phyloP scores from a whole-genome alignment of 1,140 invertebrate species.

The Psix sp. region DNA sequence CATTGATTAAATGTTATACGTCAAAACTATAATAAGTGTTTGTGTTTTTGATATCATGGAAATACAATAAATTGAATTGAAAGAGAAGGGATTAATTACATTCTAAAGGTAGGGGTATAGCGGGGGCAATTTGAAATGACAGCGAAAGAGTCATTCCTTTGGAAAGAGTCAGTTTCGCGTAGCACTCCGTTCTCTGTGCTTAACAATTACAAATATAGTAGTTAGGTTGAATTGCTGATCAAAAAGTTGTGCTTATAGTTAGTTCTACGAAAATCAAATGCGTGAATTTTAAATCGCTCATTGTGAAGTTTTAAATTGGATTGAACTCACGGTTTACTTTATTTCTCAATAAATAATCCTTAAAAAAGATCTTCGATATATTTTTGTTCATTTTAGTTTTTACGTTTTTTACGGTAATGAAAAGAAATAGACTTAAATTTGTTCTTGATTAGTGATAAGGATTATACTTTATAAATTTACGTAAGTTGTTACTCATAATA shows the following conservation, averaged over 20 bases:
- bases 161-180: slow-evolving; percentile 65
- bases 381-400: neutral
- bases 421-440: slow-evolving; percentile 43
- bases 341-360: no score
- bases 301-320: neutral
- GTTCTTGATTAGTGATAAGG: slow-evolving; percentile 7
- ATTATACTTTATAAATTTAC: neutral
- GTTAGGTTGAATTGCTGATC: neutral
- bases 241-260: neutral
- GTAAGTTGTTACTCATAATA: slow-evolving; percentile 19
- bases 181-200: slow-evolving; percentile 47
- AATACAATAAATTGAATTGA: slow-evolving; percentile 12
- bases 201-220: slow-evolving; percentile 25
- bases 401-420: slow-evolving; percentile 32
- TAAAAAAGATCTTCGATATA: no score
- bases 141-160: slow-evolving; percentile 59
- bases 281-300: neutral
- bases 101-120: slow-evolving; percentile 48
- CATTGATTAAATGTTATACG: slow-evolving; percentile 4
- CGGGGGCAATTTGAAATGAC: slow-evolving; percentile 65
- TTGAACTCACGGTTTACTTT: neutral
- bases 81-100: slow-evolving; percentile 28
- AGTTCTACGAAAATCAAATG: neutral
- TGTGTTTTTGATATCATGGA: slow-evolving; percentile 12
- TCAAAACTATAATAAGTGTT: slow-evolving; percentile 1